Base-by-base conservation (phyloP, 2,888 invertebrate genomes). In the Ophion ellenae region DNA sequence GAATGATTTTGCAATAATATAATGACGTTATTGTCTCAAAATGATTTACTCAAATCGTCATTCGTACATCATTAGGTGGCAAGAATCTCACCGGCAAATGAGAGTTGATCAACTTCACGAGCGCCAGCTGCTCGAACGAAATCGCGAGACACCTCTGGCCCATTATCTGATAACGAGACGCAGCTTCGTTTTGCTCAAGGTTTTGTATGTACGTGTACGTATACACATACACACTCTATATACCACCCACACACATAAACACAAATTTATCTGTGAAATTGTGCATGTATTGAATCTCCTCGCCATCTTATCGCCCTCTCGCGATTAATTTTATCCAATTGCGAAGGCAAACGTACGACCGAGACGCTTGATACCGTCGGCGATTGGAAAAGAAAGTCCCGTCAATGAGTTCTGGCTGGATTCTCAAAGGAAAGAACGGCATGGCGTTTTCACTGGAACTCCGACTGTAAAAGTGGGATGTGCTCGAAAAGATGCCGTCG, bases 21-120 rank as follows among this genome's bases (percentile, higher is more conserved):
- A 17, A 53, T 17, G 17, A 53, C 17, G 11, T 5, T 14, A 53
- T 53, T 9, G 6, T 40, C 3, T 17, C 11, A 17, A 17, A 53
- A 53, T 5, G 17, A 53, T 14, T 14, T 53, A 53, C 14, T 53
- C 11, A 5, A 4, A 53, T 53, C 53, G 17, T 53, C 59, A 36
- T 24, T 36, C 57, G 28, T 20, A 57, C 32, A 32, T 17, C n/a
- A 77, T 53, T 57, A 47, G 20, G 53, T 57, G 53, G 71, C 24
- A 36, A 71, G 70, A 86, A 64, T 80, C 45, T 71, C 53, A 78
- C 78, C 75, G 86, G 79, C 82, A 83, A 86, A 84, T 86, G 73
- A 78, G 82, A 80, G 75, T 89, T 89, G 90, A 93, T 92, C 89
- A 90, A 91, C 92, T 92, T 90, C 71, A 87, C 88, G 87, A 89